Percentiles rank a stretch among this genome's conserved stretches.
Conservation (phyloP, 53 echinoderm and acorn worm species). For the Crossaster papposus region DNA sequence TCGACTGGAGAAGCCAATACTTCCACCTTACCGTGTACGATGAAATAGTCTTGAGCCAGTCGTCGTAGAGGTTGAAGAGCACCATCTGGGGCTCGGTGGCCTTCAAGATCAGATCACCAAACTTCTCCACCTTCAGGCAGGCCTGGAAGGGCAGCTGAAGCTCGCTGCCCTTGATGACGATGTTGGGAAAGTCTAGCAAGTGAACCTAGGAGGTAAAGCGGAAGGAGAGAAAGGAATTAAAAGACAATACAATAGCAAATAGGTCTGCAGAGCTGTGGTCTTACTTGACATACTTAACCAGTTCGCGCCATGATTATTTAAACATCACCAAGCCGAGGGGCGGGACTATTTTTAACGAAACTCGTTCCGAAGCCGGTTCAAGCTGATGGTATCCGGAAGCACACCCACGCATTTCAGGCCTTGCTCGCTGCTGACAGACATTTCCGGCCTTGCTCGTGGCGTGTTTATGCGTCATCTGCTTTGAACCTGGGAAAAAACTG, state of each 20-base stretch:
- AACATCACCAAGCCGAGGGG: too few species aligned
- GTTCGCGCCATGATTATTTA: too few species aligned
- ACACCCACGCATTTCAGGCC: too few species aligned
- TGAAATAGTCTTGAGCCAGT: conserved; percentile 99
- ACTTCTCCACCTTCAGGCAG: conserved; percentile 99
- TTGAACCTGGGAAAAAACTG: too few species aligned
- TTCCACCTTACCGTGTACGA: conserved; percentile 89
- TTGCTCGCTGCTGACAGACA: too few species aligned
- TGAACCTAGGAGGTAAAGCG: conserved; percentile 70
- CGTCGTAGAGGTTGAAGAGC: conserved; percentile 97
- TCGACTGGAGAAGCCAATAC: too few species aligned
- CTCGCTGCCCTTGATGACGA: conserved; percentile 99
- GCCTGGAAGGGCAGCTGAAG: conserved; percentile 99
- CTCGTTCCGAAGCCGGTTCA: too few species aligned
- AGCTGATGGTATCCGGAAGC: too few species aligned
- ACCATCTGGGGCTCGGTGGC: conserved; percentile 99
- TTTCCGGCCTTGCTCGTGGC: too few species aligned
- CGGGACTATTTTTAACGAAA: too few species aligned
- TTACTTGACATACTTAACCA: too few species aligned
- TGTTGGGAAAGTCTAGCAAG: conserved; percentile 99
- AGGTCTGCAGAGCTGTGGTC: neutral
- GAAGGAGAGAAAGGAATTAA: neutral
- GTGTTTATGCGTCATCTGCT: too few species aligned
- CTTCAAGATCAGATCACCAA: conserved; percentile 98
- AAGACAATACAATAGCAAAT: neutral